phyloP scores from a whole-genome alignment of 2,888 invertebrate species.

The Ypsolopha sequella region DNA sequence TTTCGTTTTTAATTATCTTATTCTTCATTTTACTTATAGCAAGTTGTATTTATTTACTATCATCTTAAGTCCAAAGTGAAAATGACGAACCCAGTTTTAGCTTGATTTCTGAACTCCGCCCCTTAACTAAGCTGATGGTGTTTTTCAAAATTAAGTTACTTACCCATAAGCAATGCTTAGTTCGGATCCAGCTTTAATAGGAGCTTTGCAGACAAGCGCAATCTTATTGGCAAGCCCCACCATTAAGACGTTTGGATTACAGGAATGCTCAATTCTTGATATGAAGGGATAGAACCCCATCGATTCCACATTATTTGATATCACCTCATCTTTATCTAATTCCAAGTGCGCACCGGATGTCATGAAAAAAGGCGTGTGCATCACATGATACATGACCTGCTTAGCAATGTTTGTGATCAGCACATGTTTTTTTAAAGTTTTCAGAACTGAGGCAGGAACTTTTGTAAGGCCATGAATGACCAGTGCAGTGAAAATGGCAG shows the following conservation, averaged over 20 bases:
- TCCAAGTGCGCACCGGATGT: neutral
- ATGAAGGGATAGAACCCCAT: slow-evolving; percentile 2
- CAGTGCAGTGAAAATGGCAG: neutral
- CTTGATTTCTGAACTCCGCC: too few relatives aligned
- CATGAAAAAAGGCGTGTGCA: neutral
- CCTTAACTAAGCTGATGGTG: too few relatives aligned
- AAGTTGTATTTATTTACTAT: too few relatives aligned
- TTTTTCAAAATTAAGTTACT: neutral
- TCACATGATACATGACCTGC: neutral
- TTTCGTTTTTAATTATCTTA: too few relatives aligned
- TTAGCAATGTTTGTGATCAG: neutral
- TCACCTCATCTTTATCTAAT: neutral
- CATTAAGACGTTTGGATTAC: slow-evolving; percentile 1
- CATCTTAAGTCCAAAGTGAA: too few relatives aligned
- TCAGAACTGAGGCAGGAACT: neutral
- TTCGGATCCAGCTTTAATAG: slow-evolving; percentile 7
- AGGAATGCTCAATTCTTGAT: slow-evolving; percentile 3
- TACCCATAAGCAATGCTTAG: slow-evolving; percentile 6
- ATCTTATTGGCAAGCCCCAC: slow-evolving; percentile 5
- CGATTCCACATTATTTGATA: neutral
- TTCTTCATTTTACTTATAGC: too few relatives aligned
- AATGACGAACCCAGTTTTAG: too few relatives aligned
- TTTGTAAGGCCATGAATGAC: neutral
- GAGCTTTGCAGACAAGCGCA: slow-evolving; percentile 1
- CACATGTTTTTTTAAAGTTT: neutral